phyloP scores from a whole-genome alignment of 2,888 invertebrate species.

The Dicyrtoma fusca region DNA sequence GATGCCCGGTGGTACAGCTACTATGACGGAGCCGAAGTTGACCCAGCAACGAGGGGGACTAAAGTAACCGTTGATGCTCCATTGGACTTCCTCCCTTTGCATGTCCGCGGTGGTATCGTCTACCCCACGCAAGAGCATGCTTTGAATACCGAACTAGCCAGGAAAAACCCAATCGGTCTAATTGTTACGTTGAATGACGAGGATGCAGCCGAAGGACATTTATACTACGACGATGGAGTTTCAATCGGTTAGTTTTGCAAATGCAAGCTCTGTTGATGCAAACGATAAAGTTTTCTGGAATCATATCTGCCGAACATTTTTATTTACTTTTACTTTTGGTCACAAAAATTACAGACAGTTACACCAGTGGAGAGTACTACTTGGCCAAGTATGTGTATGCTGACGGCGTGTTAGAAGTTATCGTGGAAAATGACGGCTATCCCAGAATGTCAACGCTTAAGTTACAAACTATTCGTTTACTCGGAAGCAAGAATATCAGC shows the following conservation, averaged over 20 bases:
- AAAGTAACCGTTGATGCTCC: constrained; percentile 28
- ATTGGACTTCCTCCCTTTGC: constrained; percentile 52
- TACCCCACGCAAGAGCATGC: constrained; percentile 55
- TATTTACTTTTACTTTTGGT: too few species aligned
- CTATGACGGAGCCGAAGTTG: constrained; percentile 58
- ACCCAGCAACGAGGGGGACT: constrained; percentile 50
- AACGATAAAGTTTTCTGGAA: too few species aligned
- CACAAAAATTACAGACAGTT: constrained; percentile 45
- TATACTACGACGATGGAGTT: constrained; percentile 83
- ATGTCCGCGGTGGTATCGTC: constrained; percentile 56
- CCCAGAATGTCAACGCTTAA: constrained; percentile 40
- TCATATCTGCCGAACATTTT: too few species aligned
- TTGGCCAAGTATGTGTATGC: constrained; percentile 36
- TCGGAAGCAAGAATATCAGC: constrained; percentile 40
- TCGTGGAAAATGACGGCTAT: constrained; percentile 42
- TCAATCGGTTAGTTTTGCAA: constrained; percentile 65
- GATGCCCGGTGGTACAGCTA: constrained; percentile 71
- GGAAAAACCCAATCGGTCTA: constrained; percentile 68
- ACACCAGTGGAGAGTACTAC: constrained; percentile 47
- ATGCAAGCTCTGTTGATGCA: too few species aligned
- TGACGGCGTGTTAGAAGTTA: constrained; percentile 27
- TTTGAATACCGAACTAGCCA: constrained; percentile 45
- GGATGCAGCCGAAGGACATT: constrained; percentile 66
- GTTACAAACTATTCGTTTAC: constrained; percentile 42
- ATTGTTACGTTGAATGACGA: constrained; percentile 66